Conservation (phyloP, 1,140 invertebrate species). For the Drosophila azteca region DNA sequence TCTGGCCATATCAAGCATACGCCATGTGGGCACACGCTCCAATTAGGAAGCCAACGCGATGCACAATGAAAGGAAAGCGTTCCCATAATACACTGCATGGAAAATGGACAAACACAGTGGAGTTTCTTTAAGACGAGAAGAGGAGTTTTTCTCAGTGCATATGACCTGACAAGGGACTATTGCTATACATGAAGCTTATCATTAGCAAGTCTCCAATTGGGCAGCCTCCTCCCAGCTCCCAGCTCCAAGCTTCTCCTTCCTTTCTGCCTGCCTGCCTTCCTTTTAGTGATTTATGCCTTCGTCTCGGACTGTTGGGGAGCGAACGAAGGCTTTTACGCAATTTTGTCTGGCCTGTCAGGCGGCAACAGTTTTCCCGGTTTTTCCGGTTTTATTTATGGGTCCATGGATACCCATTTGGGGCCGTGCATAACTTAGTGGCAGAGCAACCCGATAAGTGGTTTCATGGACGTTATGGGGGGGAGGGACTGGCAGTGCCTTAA, state of each 20-base stretch:
- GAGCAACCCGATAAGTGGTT: slow-evolving; percentile 36
- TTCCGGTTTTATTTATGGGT: slow-evolving; percentile 42
- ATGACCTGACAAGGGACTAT: slow-evolving; percentile 11
- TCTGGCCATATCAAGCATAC: slow-evolving; percentile 21
- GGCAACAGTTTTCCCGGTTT: slow-evolving; percentile 34
- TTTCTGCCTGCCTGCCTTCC: too few species aligned
- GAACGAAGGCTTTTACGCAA: slow-evolving; percentile 28
- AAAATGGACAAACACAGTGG: too few species aligned
- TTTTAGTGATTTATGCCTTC: slow-evolving; percentile 42
- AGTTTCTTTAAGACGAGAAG: not conserved
- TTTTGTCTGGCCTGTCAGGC: slow-evolving; percentile 29
- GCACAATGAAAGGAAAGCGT: too few species aligned
- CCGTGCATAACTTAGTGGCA: slow-evolving; percentile 40
- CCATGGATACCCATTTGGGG: slow-evolving; percentile 38
- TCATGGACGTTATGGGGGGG: not conserved
- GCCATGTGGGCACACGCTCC: slow-evolving; percentile 27
- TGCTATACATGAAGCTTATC: slow-evolving; percentile 22
- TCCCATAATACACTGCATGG: too few species aligned
- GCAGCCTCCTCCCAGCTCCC: slow-evolving; percentile 15
- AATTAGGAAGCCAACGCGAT: slow-evolving; percentile 32
- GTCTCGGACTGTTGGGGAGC: slow-evolving; percentile 17
- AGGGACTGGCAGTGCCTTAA: slow-evolving; percentile 1
- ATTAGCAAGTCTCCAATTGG: slow-evolving; percentile 28
- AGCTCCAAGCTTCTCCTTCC: not conserved
- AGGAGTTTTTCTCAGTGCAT: slow-evolving; percentile 23